Conservation (phyloP, 2,113 vertebrate species). For the Campylorhamphus procurvoides region DNA sequence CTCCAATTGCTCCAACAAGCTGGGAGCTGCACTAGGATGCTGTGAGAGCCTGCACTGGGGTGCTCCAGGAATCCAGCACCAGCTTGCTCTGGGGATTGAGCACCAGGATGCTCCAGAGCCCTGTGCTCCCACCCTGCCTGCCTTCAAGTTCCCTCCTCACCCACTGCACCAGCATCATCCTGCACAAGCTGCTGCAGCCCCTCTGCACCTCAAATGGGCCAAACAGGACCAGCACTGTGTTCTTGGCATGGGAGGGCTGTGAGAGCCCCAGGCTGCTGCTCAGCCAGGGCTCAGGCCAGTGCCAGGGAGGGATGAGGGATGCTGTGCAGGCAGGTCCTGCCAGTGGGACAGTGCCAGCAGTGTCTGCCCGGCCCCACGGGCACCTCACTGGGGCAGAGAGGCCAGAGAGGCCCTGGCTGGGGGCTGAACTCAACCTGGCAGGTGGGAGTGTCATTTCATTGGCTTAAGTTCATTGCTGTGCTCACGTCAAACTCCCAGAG, state of each 20-base stretch:
- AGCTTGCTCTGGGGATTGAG: not conserved
- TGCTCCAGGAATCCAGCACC: not conserved
- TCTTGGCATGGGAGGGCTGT: rapidly evolving
- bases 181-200: not conserved
- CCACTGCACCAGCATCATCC: not conserved
- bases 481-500: not conserved
- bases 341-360: not conserved
- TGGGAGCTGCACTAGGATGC: not conserved
- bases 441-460: conserved; percentile 1
- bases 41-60: not conserved
- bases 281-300: not conserved
- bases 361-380: not conserved
- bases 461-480: conserved; percentile 23
- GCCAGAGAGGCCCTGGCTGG: not conserved
- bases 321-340: not conserved
- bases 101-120: no score
- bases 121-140: not conserved
- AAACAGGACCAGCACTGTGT: not conserved
- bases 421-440: not conserved
- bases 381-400: not conserved
- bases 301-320: not conserved
- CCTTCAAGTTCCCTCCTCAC: not conserved
- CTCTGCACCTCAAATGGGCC: not conserved
- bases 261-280: not conserved
- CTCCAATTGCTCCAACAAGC: not conserved